Evolutionary conservation across 2,797 vertebrate genomes (phyloP).

Genomic region (Scomberomorus guttatus): DNA sequence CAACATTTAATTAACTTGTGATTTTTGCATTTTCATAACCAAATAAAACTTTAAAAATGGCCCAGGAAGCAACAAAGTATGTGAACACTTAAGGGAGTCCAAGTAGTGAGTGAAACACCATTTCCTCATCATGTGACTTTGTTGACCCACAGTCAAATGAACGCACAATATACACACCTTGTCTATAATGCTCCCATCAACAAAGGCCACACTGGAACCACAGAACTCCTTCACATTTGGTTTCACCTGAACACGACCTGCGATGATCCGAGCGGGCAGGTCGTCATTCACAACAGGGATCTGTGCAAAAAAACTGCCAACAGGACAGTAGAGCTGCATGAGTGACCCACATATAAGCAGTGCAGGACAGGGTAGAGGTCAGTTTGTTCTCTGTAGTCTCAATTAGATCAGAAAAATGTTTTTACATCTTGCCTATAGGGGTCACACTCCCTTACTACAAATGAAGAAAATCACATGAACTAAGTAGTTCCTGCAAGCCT

Average conservation of each 20-base stretch:
- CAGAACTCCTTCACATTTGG: constrained; percentile 84
- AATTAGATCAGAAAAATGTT: too few relatives aligned
- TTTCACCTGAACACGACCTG: constrained; percentile 84
- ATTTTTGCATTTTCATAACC: neutral
- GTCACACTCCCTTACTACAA: neutral
- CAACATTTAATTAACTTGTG: neutral
- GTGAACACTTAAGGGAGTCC: too few relatives aligned
- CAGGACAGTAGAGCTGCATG: neutral
- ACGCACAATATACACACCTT: constrained; percentile 46
- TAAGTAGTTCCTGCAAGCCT: neutral
- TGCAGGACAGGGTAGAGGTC: too few relatives aligned
- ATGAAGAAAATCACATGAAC: neutral
- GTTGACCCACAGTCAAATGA: neutral
- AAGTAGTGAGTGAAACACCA: too few relatives aligned
- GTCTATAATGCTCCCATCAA: constrained; percentile 79
- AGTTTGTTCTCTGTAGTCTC: too few relatives aligned
- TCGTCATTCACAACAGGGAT: constrained; percentile 86
- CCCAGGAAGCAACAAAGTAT: neutral
- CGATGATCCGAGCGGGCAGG: constrained; percentile 86
- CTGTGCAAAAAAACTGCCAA: constrained; percentile 71
- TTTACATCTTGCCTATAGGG: neutral
- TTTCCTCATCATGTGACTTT: neutral
- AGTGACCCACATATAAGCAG: neutral
- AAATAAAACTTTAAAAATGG: too few relatives aligned
- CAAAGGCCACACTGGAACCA: constrained; percentile 84